Percentiles rank a stretch among this genome's conserved stretches.
Conservation (phyloP, 2,113 vertebrate genomes). For the Azemiops feae region DNA sequence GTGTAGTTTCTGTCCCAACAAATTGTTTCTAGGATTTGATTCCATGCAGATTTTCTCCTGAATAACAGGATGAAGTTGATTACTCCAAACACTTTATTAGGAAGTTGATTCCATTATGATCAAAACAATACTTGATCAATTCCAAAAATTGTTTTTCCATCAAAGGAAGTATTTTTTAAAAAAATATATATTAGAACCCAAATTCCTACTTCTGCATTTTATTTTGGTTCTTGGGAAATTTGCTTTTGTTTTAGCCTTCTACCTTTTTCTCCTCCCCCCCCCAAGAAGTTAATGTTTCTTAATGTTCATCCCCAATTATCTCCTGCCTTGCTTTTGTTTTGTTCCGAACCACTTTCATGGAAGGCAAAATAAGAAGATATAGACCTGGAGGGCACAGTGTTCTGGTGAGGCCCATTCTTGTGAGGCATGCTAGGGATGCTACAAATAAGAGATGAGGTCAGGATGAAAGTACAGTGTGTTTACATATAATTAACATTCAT, state of each 20-base stretch:
- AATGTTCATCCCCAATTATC: neutral
- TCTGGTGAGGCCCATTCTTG: neutral
- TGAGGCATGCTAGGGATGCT: neutral
- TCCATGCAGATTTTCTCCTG: neutral
- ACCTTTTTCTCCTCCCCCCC: neutral
- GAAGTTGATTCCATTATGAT: neutral
- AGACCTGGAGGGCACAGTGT: neutral
- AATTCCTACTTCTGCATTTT: neutral
- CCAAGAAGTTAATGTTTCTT: neutral
- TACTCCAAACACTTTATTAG: neutral
- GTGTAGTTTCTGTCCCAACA: neutral
- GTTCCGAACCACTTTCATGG: neutral
- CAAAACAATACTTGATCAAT: neutral
- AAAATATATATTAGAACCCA: neutral
- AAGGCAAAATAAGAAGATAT: neutral
- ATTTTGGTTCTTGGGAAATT: neutral
- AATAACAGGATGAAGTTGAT: neutral
- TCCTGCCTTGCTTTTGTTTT: neutral
- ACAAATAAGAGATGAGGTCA: neutral
- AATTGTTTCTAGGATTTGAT: neutral
- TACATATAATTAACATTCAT: neutral
- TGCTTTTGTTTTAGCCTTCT: neutral
- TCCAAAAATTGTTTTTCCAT: neutral
- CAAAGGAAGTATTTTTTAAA: neutral
- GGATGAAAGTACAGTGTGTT: neutral